phyloP scores from a whole-genome alignment of 2,113 vertebrate genomes.

The Alethe castanea region DNA sequence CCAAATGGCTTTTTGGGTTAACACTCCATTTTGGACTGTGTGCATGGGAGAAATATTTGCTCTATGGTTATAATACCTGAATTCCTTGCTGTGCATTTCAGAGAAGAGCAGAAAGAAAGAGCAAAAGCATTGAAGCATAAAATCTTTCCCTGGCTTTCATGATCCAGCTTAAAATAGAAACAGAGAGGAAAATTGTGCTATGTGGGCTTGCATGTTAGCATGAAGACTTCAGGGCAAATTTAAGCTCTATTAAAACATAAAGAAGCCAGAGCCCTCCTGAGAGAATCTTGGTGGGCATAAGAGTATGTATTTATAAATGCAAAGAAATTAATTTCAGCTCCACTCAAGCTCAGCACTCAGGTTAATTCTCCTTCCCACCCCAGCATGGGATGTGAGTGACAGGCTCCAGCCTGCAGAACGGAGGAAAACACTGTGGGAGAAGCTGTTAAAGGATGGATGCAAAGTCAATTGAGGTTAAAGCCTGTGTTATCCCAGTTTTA shows the following conservation, averaged over 20 bases:
- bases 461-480: background rate
- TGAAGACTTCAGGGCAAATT: background rate
- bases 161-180: background rate
- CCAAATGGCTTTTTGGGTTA: background rate
- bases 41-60: rapidly evolving
- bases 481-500: background rate
- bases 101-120: background rate
- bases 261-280: background rate
- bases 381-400: background rate
- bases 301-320: background rate
- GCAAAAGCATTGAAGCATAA: background rate
- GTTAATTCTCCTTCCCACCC: background rate
- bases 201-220: background rate
- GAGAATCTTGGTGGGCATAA: background rate
- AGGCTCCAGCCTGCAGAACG: background rate
- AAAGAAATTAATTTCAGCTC: background rate
- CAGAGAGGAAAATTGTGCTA: background rate
- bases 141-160: background rate
- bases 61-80: background rate
- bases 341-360: background rate
- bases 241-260: background rate
- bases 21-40: background rate
- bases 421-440: background rate
- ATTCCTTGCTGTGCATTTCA: background rate
- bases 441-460: background rate